Evolutionary conservation across 2,888 invertebrate species (phyloP), one percentile per base, ranked within the genome.

Genomic region (Stenurella melanura): DNA sequence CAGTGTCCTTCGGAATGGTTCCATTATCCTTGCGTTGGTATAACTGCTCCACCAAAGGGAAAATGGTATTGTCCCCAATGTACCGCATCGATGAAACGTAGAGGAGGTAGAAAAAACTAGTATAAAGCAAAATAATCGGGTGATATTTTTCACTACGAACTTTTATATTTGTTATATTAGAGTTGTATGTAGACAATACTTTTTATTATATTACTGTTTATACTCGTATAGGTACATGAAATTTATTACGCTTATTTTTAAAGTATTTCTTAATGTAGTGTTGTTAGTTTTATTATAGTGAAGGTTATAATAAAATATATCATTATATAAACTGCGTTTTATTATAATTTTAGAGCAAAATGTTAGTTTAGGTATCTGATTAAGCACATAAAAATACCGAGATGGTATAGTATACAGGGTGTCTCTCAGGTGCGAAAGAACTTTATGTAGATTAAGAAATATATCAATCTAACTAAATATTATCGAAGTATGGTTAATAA

Each of bases 21-120:
- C 91, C 99, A 99, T 91, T 99, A 98, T 91, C 96, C 96, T 7
- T 99, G 99, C 89, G 99, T 99, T 69, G 97, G 97, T 66, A 96
- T 99, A 83, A 96, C 96, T 0, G 96, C 97, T 74, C 96, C 98
- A 58, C 99, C 99, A 0, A 97, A 98, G 89, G 98, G 98, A 73
- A 98, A 98, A 90, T 99, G 99, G 99, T 99, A 96, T 90, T 99
- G 99, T 89, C 98, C 98, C 0, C 96, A 97, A 87, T 99, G 99
- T 90, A 94, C 95, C 73, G 93, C 94, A 80, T 95, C 95, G 76
- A 96, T 96, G 95, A 95, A 96, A 80, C 93, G 96, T 82, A 93
- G 96, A 76, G 93, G 96, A 61, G 94, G 95, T 86, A 92, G 96
- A 83, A 96, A 96, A 90, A 95, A 95, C 89, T 95, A 90, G 72